Evolutionary conservation across 2,113 vertebrate species (phyloP), one percentile per base, ranked within the genome.

Genomic region (Rhinopomastus cyanomelas): DNA sequence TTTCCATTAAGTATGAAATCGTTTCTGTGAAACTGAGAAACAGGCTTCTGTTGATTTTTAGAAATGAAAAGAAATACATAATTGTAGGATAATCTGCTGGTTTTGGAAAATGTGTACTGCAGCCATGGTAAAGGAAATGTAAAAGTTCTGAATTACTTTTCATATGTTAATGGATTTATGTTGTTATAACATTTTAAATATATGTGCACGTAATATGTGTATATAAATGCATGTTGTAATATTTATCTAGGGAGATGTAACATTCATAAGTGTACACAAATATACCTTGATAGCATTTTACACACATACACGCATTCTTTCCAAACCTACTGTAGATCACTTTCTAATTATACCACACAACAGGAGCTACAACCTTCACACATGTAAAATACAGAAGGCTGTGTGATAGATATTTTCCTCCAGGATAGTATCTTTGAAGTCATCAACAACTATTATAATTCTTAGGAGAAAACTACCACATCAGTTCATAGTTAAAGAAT

Each of bases 21-120:
- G 21, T 7, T 81, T 80, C 19, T 53, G 26, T 67, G 57, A 81
- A 89, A 71, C n/a, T 34, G 16, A 71, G 52, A 91, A 95, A 93
- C 69, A 67, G 25, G 39, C 4, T 72, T 92, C 79, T 59, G n/a
- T 49, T 87, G 67, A 83, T 85, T 92, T 85, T 80, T 83, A 85
- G 11, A 26, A 8, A 25, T 64, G 27, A 64, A 74, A 73, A 89
- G 7, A 52, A 30, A 8, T 48, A 13, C 26, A 62, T 62, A 87
- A 76, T 52, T 87, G 2, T 69, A 81, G 72, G 20, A 93, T 14
- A 80, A 73, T 49, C 0, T 59, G 27, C 60, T 77, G 46, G 66
- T 76, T 85, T 77, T 79, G 56, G 72, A 87, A 85, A 85, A 11
- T 2, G 32, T 64, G 59, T 76, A 56, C 6, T 83, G 23, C 21